A percentile compares a stretch with the other conserved stretches of the same genome.
These are phyloP conservation scores for Dufourea novaeangliae DNA, from an alignment of 1,140 invertebrate genomes.

Conservation along the genomic window DNA sequence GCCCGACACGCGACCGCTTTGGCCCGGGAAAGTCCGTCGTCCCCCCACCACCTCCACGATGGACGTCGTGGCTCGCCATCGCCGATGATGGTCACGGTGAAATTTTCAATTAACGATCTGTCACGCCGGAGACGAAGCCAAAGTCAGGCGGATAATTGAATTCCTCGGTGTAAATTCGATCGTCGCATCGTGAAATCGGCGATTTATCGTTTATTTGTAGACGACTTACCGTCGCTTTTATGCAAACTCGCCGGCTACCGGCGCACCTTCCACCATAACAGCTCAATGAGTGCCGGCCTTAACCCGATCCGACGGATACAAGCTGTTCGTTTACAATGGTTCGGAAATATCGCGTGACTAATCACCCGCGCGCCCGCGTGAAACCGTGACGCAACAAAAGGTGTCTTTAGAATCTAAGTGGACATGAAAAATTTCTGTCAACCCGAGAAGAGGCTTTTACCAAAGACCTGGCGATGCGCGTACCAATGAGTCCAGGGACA, in stretches of 20 bases:
- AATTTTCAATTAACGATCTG: constrained; percentile 45
- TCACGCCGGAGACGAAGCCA: neutral
- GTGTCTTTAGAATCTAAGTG: constrained; percentile 29
- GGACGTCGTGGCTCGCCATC: neutral
- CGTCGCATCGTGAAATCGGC: neutral
- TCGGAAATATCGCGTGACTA: constrained; percentile 59
- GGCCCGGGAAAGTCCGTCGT: neutral
- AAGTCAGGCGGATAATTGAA: neutral
- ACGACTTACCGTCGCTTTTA: constrained; percentile 13
- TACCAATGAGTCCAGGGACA: constrained; percentile 29
- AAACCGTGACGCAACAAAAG: constrained; percentile 55
- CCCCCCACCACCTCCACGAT: neutral
- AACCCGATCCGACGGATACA: constrained; percentile 50
- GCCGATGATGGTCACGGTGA: too few relatives aligned
- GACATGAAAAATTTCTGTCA: constrained; percentile 27
- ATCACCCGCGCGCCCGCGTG: constrained; percentile 33
- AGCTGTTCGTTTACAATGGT: constrained; percentile 48
- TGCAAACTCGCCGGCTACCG: constrained; percentile 24
- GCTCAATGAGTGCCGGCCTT: constrained; percentile 45
- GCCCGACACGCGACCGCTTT: neutral
- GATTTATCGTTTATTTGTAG: constrained; percentile 12
- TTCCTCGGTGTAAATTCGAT: neutral
- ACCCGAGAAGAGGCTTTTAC: neutral
- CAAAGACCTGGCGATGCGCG: constrained; percentile 4
- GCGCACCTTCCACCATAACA: constrained; percentile 31